Evolutionary conservation across 2,888 invertebrate genomes (phyloP).

Genomic region (Eurytoma californica): DNA sequence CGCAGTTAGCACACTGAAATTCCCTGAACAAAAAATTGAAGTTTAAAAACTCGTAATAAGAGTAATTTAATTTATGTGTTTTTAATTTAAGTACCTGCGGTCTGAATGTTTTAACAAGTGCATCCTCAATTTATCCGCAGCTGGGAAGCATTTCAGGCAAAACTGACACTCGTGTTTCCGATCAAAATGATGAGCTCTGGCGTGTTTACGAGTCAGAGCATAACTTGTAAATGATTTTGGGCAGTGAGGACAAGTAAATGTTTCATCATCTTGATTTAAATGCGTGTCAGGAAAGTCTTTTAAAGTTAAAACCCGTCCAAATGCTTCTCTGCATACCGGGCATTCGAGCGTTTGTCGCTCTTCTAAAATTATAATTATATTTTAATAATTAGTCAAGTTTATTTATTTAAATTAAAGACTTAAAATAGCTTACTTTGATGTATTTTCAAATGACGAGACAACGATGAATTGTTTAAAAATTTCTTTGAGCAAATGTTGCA

Average conservation of each 20-base stretch:
- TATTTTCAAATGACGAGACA: slow-evolving; percentile 83
- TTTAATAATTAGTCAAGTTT: slow-evolving; percentile 6
- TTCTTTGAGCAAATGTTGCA: slow-evolving; percentile 81
- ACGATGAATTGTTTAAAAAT: slow-evolving; percentile 84
- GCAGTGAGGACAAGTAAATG: slow-evolving; percentile 84
- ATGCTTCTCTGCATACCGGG: slow-evolving; percentile 83
- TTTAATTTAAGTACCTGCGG: slow-evolving; percentile 71
- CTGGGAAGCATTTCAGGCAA: slow-evolving; percentile 83
- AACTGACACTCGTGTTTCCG: slow-evolving; percentile 81
- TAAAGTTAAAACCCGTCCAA: slow-evolving; percentile 80
- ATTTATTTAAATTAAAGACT: background rate
- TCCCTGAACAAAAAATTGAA: slow-evolving; percentile 76
- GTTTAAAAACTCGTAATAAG: background rate
- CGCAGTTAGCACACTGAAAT: slow-evolving; percentile 86
- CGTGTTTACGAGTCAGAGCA: slow-evolving; percentile 83
- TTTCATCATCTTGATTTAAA: slow-evolving; percentile 79
- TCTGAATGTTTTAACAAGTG: slow-evolving; percentile 79
- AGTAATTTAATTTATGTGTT: background rate
- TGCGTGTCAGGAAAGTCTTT: slow-evolving; percentile 83
- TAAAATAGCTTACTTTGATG: slow-evolving; percentile 76
- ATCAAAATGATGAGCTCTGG: slow-evolving; percentile 84
- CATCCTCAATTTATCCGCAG: slow-evolving; percentile 83
- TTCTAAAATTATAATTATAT: slow-evolving; percentile 61
- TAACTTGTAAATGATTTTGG: slow-evolving; percentile 80
- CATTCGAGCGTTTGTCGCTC: slow-evolving; percentile 83